A percentile compares a stretch with the other conserved stretches of the same genome.
phyloP scores from a whole-genome alignment of 2,888 invertebrate genomes.

The Rhyacophila evoluta region DNA sequence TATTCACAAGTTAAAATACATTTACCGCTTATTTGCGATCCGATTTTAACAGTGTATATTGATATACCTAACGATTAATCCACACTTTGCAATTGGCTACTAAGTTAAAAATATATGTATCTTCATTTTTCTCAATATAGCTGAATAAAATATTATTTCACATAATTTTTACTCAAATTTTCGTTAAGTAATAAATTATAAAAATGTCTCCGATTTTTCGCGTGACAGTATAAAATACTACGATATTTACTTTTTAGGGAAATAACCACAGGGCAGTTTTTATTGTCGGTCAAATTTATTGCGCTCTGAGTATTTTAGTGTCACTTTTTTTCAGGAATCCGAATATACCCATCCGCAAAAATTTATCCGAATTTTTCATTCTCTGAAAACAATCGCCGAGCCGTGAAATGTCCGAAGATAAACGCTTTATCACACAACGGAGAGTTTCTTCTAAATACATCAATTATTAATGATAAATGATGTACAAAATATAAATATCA shows the following conservation, averaged over 20 bases:
- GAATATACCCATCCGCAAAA: background rate
- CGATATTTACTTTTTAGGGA: background rate
- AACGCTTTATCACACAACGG: background rate
- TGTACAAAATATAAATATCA: too few relatives aligned
- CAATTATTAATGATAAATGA: too few relatives aligned
- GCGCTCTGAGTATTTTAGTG: background rate
- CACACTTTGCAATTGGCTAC: too few relatives aligned
- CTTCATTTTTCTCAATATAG: too few relatives aligned
- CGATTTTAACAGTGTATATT: too few relatives aligned
- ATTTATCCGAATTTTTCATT: constrained; percentile 1
- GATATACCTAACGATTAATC: too few relatives aligned
- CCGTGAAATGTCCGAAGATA: constrained; percentile 4
- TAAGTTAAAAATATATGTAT: too few relatives aligned
- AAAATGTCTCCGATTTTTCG: background rate
- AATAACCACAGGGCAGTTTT: background rate
- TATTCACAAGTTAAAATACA: too few relatives aligned
- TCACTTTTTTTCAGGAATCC: constrained; percentile 10
- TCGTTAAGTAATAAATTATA: too few relatives aligned
- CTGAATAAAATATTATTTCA: too few relatives aligned
- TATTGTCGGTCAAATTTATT: background rate
- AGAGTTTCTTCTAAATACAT: background rate
- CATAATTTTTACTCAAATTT: too few relatives aligned
- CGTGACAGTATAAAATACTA: background rate
- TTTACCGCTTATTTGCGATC: too few relatives aligned
- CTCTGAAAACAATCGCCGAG: background rate